Conservation (phyloP, 1,140 invertebrate genomes). For the Drosophila watanabei region DNA sequence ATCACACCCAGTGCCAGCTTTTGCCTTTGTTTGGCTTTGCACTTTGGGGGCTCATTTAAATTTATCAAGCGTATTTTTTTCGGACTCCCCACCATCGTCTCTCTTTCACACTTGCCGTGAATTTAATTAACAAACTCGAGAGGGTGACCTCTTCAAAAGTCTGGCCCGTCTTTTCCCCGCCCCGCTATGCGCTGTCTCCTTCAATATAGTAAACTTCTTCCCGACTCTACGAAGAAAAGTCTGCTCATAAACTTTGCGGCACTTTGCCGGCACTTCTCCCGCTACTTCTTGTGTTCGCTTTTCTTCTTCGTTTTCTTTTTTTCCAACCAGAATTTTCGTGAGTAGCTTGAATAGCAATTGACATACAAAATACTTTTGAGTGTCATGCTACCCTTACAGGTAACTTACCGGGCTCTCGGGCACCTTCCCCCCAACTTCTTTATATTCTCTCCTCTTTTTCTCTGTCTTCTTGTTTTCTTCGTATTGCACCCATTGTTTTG, state of each 20-base stretch:
- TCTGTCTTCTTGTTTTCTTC: slow-evolving; percentile 8
- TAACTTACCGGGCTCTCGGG: too few relatives aligned
- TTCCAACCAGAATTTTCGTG: slow-evolving; percentile 30
- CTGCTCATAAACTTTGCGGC: slow-evolving; percentile 57
- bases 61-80: slow-evolving; percentile 52
- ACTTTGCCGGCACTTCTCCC: slow-evolving; percentile 45
- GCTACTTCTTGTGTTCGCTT: neutral
- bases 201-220: slow-evolving; percentile 40
- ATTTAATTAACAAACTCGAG: slow-evolving; percentile 66
- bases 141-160: slow-evolving; percentile 29
- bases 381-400: slow-evolving; percentile 54
- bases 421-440: slow-evolving; percentile 3
- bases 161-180: neutral
- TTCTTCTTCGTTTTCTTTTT: neutral
- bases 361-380: slow-evolving; percentile 67
- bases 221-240: slow-evolving; percentile 39
- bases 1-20: slow-evolving; percentile 24
- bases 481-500: slow-evolving; percentile 55
- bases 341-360: slow-evolving; percentile 69
- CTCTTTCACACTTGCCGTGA: slow-evolving; percentile 51
- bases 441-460: neutral
- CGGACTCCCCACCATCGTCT: neutral
- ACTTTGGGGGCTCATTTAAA: slow-evolving; percentile 52
- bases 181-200: neutral
- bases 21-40: slow-evolving; percentile 21